These are phyloP conservation scores for Arrhopalites spinosus DNA, from an alignment of 2,888 invertebrate species.

Conservation along the genomic window DNA sequence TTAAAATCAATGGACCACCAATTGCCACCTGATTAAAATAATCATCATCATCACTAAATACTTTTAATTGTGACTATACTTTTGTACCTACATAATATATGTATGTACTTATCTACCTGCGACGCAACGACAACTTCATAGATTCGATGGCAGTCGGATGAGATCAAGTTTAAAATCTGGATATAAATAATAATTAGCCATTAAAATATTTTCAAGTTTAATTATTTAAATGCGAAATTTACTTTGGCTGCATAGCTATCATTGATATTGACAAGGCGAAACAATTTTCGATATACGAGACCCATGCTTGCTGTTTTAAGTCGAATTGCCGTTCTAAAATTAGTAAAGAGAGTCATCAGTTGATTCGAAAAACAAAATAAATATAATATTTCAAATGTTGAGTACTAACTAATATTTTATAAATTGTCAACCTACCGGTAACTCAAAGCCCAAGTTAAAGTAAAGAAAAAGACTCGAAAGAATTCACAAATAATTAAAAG, in stretches of 20 bases:
- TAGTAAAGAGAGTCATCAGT: not conserved
- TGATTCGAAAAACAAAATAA: not conserved
- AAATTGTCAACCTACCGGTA: slow-evolving; percentile 58
- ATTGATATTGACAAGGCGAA: slow-evolving; percentile 59
- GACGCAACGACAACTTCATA: slow-evolving; percentile 64
- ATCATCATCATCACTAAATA: not conserved
- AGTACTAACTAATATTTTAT: not conserved
- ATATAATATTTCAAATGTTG: not conserved
- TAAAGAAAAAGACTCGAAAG: slow-evolving; percentile 61
- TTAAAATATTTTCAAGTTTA: not conserved
- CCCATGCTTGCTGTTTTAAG: slow-evolving; percentile 59
- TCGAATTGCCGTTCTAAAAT: slow-evolving; percentile 58
- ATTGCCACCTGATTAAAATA: slow-evolving; percentile 61
- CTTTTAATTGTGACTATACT: no score
- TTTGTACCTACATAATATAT: no score
- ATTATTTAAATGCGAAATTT: slow-evolving; percentile 32
- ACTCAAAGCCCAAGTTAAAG: slow-evolving; percentile 63
- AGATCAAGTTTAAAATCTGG: slow-evolving; percentile 66
- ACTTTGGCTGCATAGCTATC: slow-evolving; percentile 61
- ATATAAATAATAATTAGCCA: not conserved
- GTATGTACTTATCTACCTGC: slow-evolving; percentile 58
- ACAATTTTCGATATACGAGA: slow-evolving; percentile 60
- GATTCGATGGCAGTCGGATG: slow-evolving; percentile 65
- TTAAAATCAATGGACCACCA: slow-evolving; percentile 64
- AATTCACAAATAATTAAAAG: slow-evolving; percentile 62